A percentile compares a stretch with the other conserved stretches of the same genome.
Evolutionary conservation across 2,797 vertebrate species (phyloP).

Genomic region (Phrynocephalus vlangalii): DNA sequence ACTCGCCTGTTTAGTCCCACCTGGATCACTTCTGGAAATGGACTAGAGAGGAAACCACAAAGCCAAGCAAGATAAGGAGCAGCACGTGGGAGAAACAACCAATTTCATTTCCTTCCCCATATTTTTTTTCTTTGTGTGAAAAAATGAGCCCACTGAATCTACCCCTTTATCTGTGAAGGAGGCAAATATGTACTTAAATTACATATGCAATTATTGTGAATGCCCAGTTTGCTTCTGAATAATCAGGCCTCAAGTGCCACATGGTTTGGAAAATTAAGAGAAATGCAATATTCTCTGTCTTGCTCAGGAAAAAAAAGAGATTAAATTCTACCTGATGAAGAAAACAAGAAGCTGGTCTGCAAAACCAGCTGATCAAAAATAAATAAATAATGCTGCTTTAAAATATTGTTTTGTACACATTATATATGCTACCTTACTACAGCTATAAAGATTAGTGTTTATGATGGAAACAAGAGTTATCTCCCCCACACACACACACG

Average conservation of each 20-base stretch:
- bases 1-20: background rate
- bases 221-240: background rate
- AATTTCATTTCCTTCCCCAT: background rate
- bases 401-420: conserved; percentile 57
- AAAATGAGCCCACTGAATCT: background rate
- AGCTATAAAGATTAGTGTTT: conserved; percentile 46
- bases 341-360: conserved; percentile 56
- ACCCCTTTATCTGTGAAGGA: background rate
- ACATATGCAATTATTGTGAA: background rate
- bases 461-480: conserved; percentile 60
- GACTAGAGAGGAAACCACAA: background rate
- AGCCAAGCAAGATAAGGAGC: background rate
- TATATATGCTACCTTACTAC: conserved; percentile 42
- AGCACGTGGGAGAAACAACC: background rate
- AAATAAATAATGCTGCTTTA: conserved; percentile 32
- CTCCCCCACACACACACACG: conserved; percentile 18
- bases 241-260: background rate
- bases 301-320: conserved; percentile 11
- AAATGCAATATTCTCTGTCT: background rate
- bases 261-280: fast-evolving
- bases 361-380: conserved; percentile 52
- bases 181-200: background rate
- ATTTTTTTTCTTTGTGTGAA: background rate
- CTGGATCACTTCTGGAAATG: background rate
- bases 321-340: conserved; percentile 45